Percentiles rank a stretch among this genome's conserved stretches.
Conservation (phyloP, 2,113 vertebrate genomes). For the Triplophysa siluroides region DNA sequence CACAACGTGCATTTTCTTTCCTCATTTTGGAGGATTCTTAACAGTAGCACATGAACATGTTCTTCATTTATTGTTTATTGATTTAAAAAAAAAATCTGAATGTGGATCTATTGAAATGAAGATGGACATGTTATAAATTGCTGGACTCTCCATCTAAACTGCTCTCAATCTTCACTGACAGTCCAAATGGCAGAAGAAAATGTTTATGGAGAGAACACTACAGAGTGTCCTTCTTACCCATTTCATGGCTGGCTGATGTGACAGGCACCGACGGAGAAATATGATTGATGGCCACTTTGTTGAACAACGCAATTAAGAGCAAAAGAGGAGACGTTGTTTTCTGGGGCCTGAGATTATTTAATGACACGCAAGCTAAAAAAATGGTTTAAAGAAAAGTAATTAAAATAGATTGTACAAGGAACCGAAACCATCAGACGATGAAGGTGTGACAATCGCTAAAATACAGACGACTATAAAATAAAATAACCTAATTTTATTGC, state of each 20-base stretch:
- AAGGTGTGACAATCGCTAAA: no score
- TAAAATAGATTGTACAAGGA: slow-evolving; percentile 63
- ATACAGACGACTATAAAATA: no score
- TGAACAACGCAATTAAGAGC: slow-evolving; percentile 74
- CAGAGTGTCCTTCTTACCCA: slow-evolving; percentile 59
- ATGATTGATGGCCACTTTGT: slow-evolving; percentile 76
- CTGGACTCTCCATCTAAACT: slow-evolving; percentile 43
- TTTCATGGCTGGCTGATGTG: slow-evolving; percentile 68
- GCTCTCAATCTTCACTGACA: slow-evolving; percentile 53
- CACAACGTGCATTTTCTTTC: no score
- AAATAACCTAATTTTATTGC: no score
- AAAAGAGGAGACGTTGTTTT: slow-evolving; percentile 58
- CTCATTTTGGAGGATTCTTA: not conserved
- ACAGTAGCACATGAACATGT: not conserved
- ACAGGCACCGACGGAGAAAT: slow-evolving; percentile 64
- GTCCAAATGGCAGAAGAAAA: slow-evolving; percentile 53
- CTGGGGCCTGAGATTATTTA: slow-evolving; percentile 50
- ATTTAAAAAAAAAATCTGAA: slow-evolving; percentile 30
- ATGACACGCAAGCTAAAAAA: slow-evolving; percentile 60
- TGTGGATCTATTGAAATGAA: slow-evolving; percentile 54
- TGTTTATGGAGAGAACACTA: slow-evolving; percentile 58
- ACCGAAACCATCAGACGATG: not conserved
- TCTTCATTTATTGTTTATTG: not conserved
- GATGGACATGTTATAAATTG: slow-evolving; percentile 60
- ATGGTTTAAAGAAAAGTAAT: slow-evolving; percentile 58